These are phyloP conservation scores for Pitta sordida DNA, from an alignment of 2,113 vertebrate genomes.

Conservation along the genomic window DNA sequence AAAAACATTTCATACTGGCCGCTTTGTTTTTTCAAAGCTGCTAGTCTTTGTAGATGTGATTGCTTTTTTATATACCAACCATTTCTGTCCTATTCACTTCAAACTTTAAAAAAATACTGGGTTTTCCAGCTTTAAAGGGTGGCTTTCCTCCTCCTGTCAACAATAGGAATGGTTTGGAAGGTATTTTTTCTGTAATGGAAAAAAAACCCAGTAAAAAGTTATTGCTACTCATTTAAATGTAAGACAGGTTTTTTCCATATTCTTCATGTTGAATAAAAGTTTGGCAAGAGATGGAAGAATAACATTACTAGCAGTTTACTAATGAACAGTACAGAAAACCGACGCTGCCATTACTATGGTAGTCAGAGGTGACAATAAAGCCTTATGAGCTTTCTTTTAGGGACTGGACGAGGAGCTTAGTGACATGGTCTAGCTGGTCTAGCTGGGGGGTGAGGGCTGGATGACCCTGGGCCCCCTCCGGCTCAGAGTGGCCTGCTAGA, in stretches of 20 bases:
- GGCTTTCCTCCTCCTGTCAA: neutral
- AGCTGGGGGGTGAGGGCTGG: no score
- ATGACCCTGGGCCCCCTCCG: no score
- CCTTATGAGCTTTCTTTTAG: neutral
- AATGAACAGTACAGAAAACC: neutral
- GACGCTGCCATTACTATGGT: neutral
- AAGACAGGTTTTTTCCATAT: neutral
- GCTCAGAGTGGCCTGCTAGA: no score
- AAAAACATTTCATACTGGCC: neutral
- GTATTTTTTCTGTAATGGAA: neutral
- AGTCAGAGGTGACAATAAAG: neutral
- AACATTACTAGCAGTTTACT: neutral
- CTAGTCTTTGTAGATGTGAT: neutral
- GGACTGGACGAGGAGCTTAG: no score
- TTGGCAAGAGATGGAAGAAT: neutral
- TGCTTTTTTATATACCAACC: neutral
- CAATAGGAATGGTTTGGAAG: neutral
- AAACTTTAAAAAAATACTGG: neutral
- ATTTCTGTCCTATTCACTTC: neutral
- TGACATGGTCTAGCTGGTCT: no score
- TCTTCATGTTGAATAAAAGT: neutral
- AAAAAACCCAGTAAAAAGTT: neutral
- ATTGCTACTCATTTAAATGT: neutral
- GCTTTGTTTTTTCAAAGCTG: neutral
- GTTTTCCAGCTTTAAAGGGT: neutral